Conservation (phyloP, 1,140 invertebrate genomes). For the Delia radicum region DNA sequence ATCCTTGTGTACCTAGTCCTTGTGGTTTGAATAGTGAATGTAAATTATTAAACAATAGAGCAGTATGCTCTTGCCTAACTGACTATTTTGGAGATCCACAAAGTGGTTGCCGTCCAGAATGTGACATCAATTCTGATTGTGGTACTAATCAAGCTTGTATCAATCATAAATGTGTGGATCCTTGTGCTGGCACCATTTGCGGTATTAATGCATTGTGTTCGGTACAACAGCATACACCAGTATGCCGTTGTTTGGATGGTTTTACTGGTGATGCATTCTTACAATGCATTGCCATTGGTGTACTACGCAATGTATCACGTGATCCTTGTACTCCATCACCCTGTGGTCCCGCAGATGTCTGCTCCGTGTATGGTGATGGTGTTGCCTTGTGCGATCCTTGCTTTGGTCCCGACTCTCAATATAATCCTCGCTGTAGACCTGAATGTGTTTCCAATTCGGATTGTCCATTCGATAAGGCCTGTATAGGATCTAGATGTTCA, state of each 20-base stretch:
- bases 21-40: slow-evolving; percentile 81
- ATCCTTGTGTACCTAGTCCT: slow-evolving; percentile 71
- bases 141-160: slow-evolving; percentile 72
- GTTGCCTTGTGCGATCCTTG: slow-evolving; percentile 81
- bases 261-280: slow-evolving; percentile 79
- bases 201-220: slow-evolving; percentile 74
- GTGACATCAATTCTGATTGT: slow-evolving; percentile 77
- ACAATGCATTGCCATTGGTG: slow-evolving; percentile 67
- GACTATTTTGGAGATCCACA: slow-evolving; percentile 73
- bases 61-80: slow-evolving; percentile 75
- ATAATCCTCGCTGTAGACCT: slow-evolving; percentile 71
- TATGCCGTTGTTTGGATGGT: slow-evolving; percentile 72
- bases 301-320: slow-evolving; percentile 61
- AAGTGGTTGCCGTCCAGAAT: slow-evolving; percentile 74
- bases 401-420: slow-evolving; percentile 64
- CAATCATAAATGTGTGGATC: slow-evolving; percentile 74
- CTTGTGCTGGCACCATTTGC: slow-evolving; percentile 72
- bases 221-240: slow-evolving; percentile 74
- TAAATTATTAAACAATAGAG: slow-evolving; percentile 65
- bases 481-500: slow-evolving; percentile 71
- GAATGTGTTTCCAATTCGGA: slow-evolving; percentile 77
- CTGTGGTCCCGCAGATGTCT: slow-evolving; percentile 75
- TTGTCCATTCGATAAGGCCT: slow-evolving; percentile 76
- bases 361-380: slow-evolving; percentile 68
- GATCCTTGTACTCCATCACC: slow-evolving; percentile 74